phyloP scores from a whole-genome alignment of 1,140 invertebrate genomes.

The Cotesia glomerata region DNA sequence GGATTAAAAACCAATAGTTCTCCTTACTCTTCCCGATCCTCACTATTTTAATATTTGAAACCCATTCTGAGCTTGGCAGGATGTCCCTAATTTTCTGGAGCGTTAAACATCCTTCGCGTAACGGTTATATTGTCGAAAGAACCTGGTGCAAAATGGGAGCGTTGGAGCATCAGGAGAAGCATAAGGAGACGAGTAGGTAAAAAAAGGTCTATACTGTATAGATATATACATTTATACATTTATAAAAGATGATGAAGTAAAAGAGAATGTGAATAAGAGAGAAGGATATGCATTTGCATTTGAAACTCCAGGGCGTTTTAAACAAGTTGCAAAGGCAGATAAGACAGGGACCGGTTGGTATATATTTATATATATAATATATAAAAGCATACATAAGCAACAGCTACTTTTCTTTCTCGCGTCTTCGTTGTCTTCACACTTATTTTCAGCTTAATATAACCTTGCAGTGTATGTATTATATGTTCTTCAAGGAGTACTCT shows the following conservation, averaged over 20 bases:
- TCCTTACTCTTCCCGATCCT: too few relatives aligned
- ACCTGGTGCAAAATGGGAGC: conserved; percentile 11
- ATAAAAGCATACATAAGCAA: neutral
- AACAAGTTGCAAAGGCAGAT: conserved; percentile 12
- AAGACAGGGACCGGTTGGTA: conserved; percentile 14
- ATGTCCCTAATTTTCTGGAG: conserved; percentile 43
- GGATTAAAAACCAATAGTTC: too few relatives aligned
- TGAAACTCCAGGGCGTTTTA: conserved; percentile 17
- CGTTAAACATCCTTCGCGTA: conserved; percentile 37
- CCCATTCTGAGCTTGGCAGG: conserved; percentile 2
- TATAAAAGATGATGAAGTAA: neutral
- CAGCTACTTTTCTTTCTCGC: neutral
- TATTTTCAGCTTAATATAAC: too few relatives aligned
- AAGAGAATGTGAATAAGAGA: conserved; percentile 1
- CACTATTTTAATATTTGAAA: neutral
- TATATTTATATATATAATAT: too few relatives aligned
- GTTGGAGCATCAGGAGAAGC: neutral
- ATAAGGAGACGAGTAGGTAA: neutral
- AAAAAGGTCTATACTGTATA: neutral
- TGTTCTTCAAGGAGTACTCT: neutral
- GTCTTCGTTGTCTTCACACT: too few relatives aligned
- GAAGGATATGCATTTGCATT: conserved; percentile 1
- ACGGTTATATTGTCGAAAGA: conserved; percentile 20
- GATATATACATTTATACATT: neutral
- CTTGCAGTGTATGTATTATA: neutral